Conservation (phyloP, 2,113 vertebrate genomes). For the Butastur rufipennis region DNA sequence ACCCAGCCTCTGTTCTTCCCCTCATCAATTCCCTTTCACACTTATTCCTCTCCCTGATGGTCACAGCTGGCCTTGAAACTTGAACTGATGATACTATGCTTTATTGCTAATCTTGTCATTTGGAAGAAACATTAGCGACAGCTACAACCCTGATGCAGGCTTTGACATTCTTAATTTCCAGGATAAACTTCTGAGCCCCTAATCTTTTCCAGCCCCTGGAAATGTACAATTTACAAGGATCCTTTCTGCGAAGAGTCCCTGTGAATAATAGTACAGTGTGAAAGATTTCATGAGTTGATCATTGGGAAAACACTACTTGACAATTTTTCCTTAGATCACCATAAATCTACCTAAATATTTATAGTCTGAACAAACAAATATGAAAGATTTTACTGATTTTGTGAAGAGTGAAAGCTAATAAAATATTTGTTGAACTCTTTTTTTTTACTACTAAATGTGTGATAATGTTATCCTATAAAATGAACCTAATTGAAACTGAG, state of each 20-base stretch:
- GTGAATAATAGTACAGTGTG: background rate
- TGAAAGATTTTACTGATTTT: background rate
- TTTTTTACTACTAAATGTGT: background rate
- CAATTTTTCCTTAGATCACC: background rate
- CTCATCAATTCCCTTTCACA: background rate
- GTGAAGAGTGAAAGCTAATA: background rate
- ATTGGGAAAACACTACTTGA: background rate
- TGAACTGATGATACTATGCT: background rate
- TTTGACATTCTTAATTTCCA: constrained; percentile 27
- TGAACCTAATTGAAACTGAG: background rate
- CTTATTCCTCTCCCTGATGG: background rate
- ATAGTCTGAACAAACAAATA: constrained; percentile 5
- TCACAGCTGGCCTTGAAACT: background rate
- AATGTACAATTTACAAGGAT: background rate
- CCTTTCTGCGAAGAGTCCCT: background rate
- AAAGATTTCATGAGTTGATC: background rate
- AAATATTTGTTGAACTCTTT: background rate
- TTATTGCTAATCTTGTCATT: constrained; percentile 8
- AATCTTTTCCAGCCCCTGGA: background rate
- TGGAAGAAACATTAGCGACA: background rate
- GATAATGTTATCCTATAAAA: background rate
- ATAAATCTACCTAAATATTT: background rate
- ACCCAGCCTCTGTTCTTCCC: background rate
- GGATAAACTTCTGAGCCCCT: background rate
- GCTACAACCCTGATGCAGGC: background rate